Base-by-base conservation (phyloP, 1,140 invertebrate genomes). In the Zaprionus lachaisei region DNA sequence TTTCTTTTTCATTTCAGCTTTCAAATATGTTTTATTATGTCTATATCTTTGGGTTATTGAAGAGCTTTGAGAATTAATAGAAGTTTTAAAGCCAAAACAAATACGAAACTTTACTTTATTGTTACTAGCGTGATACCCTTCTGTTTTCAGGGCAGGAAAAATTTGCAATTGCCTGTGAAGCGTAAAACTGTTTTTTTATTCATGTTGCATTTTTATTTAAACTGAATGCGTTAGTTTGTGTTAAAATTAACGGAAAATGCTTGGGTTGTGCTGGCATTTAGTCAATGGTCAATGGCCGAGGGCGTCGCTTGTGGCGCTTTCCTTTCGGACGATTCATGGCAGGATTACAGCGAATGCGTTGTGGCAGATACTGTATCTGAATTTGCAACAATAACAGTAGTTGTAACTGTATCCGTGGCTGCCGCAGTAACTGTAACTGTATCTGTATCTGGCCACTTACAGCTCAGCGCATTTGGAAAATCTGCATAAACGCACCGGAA, bases 391-490 rank as follows among this genome's bases (percentile, higher is more conserved):
- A 51, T 44, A 44, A 37, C 55, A 41, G 41, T 62, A 56, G 63
- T 55, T 78, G 61, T 56, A 58, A 14, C 44, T 41, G 34, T 55
- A 61, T 5, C 64, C 26, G 69, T 34, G 26, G 15, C n/a, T 15
- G 22, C 15, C 34, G 56, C 51, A 51, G 78, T 49, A 37, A 38
- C 58, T 26, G 31, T 51, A 34, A 17, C 55, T 80, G 68, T 61
- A 61, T n/a, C 51, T 67, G 61, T 79, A 80, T 83, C 74, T 89
- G 81, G 72, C 55, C 73, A 82, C 73, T 90, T 84, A 85, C 85
- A 82, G 79, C 73, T 90, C 72, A 80, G 68, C 68, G 86, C 85
- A 85, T 82, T 81, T 68, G 61, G 54, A 84, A 83, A 84, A 90
- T 84, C 81, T 84, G 79, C 75, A 90, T 90, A 79, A 81, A 84